phyloP scores from a whole-genome alignment of 2,888 invertebrate species.

The Cyclophora albipunctata region DNA sequence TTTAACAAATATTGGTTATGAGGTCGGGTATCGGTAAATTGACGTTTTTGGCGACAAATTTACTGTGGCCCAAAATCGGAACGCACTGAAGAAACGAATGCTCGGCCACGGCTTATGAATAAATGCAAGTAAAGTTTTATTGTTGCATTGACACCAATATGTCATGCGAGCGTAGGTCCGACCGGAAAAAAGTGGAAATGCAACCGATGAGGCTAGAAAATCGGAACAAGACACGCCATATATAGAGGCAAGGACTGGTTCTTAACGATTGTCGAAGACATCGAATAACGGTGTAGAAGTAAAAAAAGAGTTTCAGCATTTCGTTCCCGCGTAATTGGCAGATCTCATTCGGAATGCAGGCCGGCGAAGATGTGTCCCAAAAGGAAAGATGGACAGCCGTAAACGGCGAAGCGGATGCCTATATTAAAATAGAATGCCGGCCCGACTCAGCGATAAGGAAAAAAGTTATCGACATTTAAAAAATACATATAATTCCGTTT shows the following conservation, averaged over 20 bases:
- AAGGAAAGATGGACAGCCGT: conserved; percentile 51
- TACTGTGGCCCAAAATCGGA: conserved; percentile 14
- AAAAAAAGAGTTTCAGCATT: conserved; percentile 54
- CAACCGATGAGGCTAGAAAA: conserved; percentile 59
- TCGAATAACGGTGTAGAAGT: conserved; percentile 58
- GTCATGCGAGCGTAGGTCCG: conserved; percentile 41
- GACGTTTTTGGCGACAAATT: conserved; percentile 19
- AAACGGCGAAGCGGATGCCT: conserved; percentile 44
- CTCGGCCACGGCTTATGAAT: conserved; percentile 37
- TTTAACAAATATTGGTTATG: conserved; percentile 59
- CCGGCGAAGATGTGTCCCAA: conserved; percentile 56
- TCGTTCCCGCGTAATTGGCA: conserved; percentile 58
- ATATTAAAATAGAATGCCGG: conserved; percentile 54
- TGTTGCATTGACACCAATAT: conserved; percentile 67
- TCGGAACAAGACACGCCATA: conserved; percentile 54
- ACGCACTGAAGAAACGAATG: conserved; percentile 30
- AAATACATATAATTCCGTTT: conserved; percentile 5
- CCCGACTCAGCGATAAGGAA: conserved; percentile 18
- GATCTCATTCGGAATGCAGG: conserved; percentile 58
- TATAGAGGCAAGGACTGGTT: conserved; percentile 50
- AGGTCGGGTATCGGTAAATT: conserved; percentile 60
- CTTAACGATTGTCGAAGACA: conserved; percentile 58
- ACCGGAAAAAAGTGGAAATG: conserved; percentile 52
- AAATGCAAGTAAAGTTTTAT: conserved; percentile 63
- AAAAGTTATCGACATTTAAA: conserved; percentile 14